These are phyloP conservation scores for Drosophila oshimai DNA, from an alignment of 1,140 invertebrate genomes.

Conservation along the genomic window DNA sequence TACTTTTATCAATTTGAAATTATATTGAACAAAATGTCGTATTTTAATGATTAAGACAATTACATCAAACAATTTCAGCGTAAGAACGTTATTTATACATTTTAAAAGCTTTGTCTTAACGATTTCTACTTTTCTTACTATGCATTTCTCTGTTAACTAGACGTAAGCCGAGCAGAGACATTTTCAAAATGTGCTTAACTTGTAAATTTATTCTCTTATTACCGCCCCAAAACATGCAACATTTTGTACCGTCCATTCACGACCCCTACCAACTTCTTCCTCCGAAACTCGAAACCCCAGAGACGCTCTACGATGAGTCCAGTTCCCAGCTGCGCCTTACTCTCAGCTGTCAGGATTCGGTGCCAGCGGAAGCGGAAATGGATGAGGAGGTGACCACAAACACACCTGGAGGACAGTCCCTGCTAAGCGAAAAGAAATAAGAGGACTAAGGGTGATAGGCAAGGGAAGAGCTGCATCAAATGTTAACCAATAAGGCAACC, in stretches of 20 bases:
- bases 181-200: constrained; percentile 66
- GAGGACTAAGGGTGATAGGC: neutral
- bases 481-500: constrained; percentile 15
- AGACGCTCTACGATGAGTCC: constrained; percentile 73
- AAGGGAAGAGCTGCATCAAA: constrained; percentile 8
- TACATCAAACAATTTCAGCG: constrained; percentile 1
- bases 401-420: constrained; percentile 7
- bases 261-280: constrained; percentile 7
- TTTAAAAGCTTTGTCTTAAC: constrained; percentile 23
- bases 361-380: constrained; percentile 19
- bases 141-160: constrained; percentile 50
- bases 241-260: constrained; percentile 51
- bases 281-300: constrained; percentile 22
- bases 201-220: constrained; percentile 73
- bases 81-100: constrained; percentile 9
- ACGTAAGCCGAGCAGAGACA: constrained; percentile 29
- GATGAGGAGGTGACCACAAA: constrained; percentile 31
- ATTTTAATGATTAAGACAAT: constrained; percentile 2
- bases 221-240: constrained; percentile 63
- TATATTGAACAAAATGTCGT: neutral
- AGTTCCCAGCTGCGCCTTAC: constrained; percentile 47
- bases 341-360: constrained; percentile 50
- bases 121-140: constrained; percentile 42
- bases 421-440: constrained; percentile 57
- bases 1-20: neutral